These are phyloP conservation scores for Notechis scutatus DNA, from an alignment of 2,113 vertebrate genomes.

Conservation along the genomic window DNA sequence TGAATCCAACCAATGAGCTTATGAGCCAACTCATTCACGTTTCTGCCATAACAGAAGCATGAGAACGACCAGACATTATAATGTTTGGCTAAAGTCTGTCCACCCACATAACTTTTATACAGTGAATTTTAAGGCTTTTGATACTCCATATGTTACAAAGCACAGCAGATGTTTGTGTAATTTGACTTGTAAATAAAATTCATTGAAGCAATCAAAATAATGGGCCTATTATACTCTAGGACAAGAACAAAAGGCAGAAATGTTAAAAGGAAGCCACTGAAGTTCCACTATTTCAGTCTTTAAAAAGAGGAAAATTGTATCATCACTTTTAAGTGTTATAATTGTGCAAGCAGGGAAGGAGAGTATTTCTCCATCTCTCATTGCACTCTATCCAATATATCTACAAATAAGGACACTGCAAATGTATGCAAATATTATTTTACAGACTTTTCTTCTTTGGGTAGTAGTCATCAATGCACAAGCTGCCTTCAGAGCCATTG, in stretches of 20 bases:
- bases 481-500: background rate
- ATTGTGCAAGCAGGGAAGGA: background rate
- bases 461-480: background rate
- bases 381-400: background rate
- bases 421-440: accelerated
- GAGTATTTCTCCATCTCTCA: background rate
- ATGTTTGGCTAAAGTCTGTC: background rate
- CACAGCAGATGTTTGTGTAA: conserved; percentile 14
- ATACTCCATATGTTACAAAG: background rate
- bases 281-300: background rate
- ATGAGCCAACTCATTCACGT: background rate
- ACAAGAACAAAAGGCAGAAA: conserved; percentile 9
- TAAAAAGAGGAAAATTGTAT: background rate
- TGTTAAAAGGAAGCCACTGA: background rate
- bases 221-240: conserved; percentile 15
- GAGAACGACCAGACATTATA: conserved; percentile 2
- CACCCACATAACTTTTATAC: conserved; percentile 30
- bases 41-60: background rate
- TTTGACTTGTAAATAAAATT: conserved; percentile 26
- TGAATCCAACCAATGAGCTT: background rate
- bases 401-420: background rate
- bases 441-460: background rate
- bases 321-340: background rate
- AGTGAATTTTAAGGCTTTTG: conserved; percentile 11
- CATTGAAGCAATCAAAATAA: conserved; percentile 24